Evolutionary conservation across 2,797 vertebrate species (phyloP).

Genomic region (Uromys caudimaculatus): DNA sequence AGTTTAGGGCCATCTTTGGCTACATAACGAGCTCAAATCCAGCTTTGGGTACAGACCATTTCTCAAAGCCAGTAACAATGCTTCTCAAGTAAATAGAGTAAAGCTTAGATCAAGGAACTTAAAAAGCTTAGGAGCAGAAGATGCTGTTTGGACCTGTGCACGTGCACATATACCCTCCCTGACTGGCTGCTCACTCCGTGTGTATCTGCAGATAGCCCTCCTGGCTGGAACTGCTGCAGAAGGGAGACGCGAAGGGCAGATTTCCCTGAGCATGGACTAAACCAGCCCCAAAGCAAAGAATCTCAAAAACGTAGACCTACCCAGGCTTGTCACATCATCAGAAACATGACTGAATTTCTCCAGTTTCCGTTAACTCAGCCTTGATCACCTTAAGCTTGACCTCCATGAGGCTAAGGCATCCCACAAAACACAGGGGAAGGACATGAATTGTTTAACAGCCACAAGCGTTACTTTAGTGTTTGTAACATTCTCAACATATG

Average conservation of each 20-base stretch:
- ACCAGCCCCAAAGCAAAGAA: neutral
- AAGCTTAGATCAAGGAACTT: neutral
- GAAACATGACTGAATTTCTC: neutral
- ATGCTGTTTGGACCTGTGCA: accelerated
- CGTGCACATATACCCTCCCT: too few relatives aligned
- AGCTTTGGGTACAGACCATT: neutral
- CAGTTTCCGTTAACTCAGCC: neutral
- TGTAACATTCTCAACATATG: neutral
- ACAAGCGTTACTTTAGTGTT: neutral
- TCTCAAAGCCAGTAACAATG: neutral
- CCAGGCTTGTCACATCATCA: neutral
- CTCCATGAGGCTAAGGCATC: neutral
- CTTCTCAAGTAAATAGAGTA: neutral
- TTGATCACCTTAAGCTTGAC: neutral
- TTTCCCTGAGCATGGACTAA: neutral
- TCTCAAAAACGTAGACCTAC: neutral
- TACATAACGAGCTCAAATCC: neutral
- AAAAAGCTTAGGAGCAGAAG: neutral
- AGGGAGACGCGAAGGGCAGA: neutral
- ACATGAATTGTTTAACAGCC: neutral
- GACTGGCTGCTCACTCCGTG: neutral
- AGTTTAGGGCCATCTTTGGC: neutral
- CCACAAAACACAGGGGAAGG: neutral
- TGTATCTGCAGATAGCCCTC: too few relatives aligned
- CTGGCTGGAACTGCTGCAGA: neutral